Percentiles rank a stretch among this genome's conserved stretches.
phyloP scores from a whole-genome alignment of 2,888 invertebrate genomes.

The Macropis europaea region DNA sequence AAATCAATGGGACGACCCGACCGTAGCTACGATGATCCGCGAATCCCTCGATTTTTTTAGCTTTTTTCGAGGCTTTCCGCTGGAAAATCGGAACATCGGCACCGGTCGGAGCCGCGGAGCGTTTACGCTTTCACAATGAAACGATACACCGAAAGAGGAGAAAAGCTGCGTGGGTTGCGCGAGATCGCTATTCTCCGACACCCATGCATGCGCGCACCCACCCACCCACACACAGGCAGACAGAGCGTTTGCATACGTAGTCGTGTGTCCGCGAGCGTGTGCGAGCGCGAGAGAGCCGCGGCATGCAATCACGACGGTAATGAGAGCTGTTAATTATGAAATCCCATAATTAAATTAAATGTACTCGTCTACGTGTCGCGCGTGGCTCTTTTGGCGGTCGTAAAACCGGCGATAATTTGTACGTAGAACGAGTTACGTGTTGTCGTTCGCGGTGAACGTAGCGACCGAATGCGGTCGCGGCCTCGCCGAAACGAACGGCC shows the following conservation, averaged over 20 bases:
- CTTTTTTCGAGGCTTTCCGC: no score
- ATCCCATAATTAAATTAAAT: constrained; percentile 66
- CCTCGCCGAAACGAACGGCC: constrained; percentile 37
- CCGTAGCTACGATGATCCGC: no score
- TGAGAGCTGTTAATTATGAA: constrained; percentile 66
- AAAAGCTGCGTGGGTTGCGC: background rate
- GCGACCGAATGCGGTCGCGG: constrained; percentile 39
- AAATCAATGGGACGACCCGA: no score
- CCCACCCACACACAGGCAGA: no score
- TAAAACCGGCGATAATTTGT: constrained; percentile 60
- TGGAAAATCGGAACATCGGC: constrained; percentile 27
- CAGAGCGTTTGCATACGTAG: no score
- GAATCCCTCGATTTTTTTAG: no score
- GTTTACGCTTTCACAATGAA: constrained; percentile 39
- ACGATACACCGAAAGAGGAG: background rate
- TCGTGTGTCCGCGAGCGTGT: no score
- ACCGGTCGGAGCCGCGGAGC: constrained; percentile 18
- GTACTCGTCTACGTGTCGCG: constrained; percentile 49
- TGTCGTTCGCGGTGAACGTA: constrained; percentile 51
- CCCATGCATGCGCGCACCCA: no score
- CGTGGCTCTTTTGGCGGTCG: constrained; percentile 56
- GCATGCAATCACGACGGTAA: constrained; percentile 60
- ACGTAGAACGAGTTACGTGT: constrained; percentile 54
- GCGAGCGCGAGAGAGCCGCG: background rate
- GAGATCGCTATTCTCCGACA: no score